These are phyloP conservation scores for Pasiphila rectangulata DNA, from an alignment of 2,888 invertebrate genomes.

Conservation along the genomic window DNA sequence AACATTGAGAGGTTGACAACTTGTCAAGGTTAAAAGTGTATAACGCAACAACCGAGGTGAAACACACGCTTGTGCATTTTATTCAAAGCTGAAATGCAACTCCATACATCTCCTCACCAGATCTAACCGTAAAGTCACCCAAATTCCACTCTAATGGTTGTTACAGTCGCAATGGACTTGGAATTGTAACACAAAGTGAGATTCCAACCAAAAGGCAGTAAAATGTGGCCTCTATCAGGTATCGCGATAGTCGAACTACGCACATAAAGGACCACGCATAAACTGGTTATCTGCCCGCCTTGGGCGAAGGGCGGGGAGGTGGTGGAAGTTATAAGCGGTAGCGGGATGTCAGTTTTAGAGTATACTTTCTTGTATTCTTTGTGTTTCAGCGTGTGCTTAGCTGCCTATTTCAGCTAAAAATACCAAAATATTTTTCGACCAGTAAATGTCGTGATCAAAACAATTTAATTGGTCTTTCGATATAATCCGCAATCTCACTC, in stretches of 20 bases:
- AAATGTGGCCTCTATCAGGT: slow-evolving; percentile 32
- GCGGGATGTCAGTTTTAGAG: no score
- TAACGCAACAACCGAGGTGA: background rate
- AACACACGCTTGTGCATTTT: background rate
- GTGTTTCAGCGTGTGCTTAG: no score
- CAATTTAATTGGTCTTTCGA: no score
- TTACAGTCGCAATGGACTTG: background rate
- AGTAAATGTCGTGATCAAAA: no score
- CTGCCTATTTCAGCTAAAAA: no score
- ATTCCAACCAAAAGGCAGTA: slow-evolving; percentile 38
- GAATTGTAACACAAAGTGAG: slow-evolving; percentile 28
- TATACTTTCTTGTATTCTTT: no score
- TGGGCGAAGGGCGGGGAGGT: slow-evolving; percentile 49
- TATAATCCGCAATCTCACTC: no score
- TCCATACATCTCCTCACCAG: background rate
- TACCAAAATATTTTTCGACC: no score
- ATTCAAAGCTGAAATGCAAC: background rate
- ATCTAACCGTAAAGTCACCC: background rate
- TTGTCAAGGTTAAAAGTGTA: no score
- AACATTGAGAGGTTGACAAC: no score
- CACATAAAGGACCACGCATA: slow-evolving; percentile 65
- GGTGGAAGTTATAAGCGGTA: slow-evolving; percentile 29
- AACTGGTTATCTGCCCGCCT: slow-evolving; percentile 71
- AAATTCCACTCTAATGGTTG: background rate
- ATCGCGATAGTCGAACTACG: slow-evolving; percentile 58